phyloP scores from a whole-genome alignment of 64 coral and sea anemone genomes.

The Catalaphyllia jardinei region DNA sequence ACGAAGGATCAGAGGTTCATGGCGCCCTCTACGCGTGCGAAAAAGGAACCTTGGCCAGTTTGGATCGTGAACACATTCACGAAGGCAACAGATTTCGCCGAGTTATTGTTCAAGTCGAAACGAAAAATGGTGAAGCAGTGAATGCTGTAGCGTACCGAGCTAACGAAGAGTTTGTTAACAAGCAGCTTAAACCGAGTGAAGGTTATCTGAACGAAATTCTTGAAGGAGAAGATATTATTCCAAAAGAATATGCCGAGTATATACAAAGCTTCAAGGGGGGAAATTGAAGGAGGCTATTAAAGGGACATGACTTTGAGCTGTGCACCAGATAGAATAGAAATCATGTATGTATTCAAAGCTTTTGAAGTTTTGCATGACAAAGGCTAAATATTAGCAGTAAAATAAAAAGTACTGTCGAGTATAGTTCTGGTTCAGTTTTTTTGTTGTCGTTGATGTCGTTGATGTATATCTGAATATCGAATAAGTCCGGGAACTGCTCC shows the following conservation, averaged over 20 bases:
- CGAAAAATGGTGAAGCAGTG: conserved; percentile 49
- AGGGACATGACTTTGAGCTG: too few species aligned
- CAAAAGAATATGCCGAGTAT: conserved; percentile 30
- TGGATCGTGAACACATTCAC: conserved; percentile 11
- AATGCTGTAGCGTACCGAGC: conserved; percentile 41
- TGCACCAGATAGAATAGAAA: too few species aligned
- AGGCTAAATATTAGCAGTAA: too few species aligned
- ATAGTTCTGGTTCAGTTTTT: too few species aligned
- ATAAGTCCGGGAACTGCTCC: too few species aligned
- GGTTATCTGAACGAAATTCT: conserved; percentile 61
- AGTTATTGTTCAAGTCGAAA: conserved; percentile 33
- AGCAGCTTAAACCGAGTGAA: conserved; percentile 40
- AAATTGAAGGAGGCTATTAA: neutral
- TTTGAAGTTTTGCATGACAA: too few species aligned
- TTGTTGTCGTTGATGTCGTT: too few species aligned
- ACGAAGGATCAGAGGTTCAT: conserved; percentile 28
- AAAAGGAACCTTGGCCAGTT: neutral
- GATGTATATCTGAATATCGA: too few species aligned
- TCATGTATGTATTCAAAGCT: too few species aligned
- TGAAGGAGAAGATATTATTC: conserved; percentile 64
- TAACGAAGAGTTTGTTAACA: conserved; percentile 39
- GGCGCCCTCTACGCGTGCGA: conserved; percentile 48
- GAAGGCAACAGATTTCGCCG: conserved; percentile 29
- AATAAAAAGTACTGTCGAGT: too few species aligned
- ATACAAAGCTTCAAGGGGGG: conserved; percentile 17